Evolutionary conservation across 2,797 vertebrate genomes (phyloP), one percentile per base, ranked within the genome.

Genomic region (Pseudochaenichthys georgianus): DNA sequence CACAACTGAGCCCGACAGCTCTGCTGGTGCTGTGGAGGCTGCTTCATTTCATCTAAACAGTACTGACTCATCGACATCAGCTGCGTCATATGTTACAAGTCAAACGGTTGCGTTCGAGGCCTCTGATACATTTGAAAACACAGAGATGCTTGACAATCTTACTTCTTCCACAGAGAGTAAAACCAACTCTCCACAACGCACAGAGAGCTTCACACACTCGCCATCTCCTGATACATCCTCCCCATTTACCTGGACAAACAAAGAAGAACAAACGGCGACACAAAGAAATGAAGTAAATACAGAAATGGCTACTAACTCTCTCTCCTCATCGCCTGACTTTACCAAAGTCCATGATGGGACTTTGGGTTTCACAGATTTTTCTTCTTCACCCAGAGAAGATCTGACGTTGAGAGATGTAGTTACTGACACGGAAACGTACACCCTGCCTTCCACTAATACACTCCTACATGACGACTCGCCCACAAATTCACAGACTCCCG

Each of bases 171-270:
- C 71, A 5, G 46, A 28, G 13, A 82, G 13, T 21, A 69, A 54
- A 42, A 79, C 78, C 23, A 51, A 59, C 34, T 52, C 48, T 58
- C 69, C 54, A 4, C 57, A 70, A 59, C 80, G 52, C 28, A 68
- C 73, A 51, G 63, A 77, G 58, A 59, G 52, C 13, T 5, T 51
- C 63, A 42, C 65, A 3, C 72, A 48, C 43, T 70, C 76, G 16
- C 47, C 15, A n/a, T 21, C 64, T 63, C 16, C 47, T 10, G 13
- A 70, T 51, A 43, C 47, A 0, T 51, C 71, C 11, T 4, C 58
- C 2, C 1, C 41, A 2, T 54, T 66, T 47, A 70, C 68, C 21
- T 74, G 57, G 34, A 50, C 38, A 0, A 23, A 3, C 13, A 13
- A 64, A 52, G 28, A 61, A 17, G 70, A 77, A 0, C 76, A 42